Percentiles rank a stretch among this genome's conserved stretches.
Evolutionary conservation across 2,888 invertebrate genomes (phyloP).

Genomic region (Mystacides longicornis): DNA sequence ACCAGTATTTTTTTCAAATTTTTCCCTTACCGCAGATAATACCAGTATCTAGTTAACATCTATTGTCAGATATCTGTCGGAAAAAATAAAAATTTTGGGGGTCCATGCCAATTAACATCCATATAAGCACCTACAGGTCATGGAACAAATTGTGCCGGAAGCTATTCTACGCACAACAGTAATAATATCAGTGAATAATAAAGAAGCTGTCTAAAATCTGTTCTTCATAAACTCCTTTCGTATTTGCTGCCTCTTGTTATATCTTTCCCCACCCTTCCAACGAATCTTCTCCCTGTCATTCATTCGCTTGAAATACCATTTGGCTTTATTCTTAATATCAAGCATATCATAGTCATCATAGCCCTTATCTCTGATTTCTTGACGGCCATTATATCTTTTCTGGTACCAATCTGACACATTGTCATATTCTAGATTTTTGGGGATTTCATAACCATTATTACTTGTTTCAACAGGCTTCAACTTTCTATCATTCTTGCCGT

Average conservation of each 20-base stretch:
- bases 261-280: not conserved
- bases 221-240: conserved; percentile 11
- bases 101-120: too few relatives aligned
- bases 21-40: too few relatives aligned
- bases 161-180: not conserved
- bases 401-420: conserved; percentile 35
- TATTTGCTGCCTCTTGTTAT: not conserved
- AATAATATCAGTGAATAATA: too few relatives aligned
- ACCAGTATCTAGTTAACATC: too few relatives aligned
- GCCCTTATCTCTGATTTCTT: conserved; percentile 39
- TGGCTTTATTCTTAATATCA: conserved; percentile 35
- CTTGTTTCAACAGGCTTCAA: not conserved
- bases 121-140: too few relatives aligned
- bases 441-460: not conserved
- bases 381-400: conserved; percentile 36
- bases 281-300: conserved; percentile 37
- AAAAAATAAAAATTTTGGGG: too few relatives aligned
- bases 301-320: conserved; percentile 47
- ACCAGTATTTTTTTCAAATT: too few relatives aligned
- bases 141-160: not conserved
- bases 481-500: conserved; percentile 6
- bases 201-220: conserved; percentile 2
- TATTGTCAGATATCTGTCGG: too few relatives aligned
- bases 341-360: conserved; percentile 34
- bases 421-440: not conserved